phyloP scores from a whole-genome alignment of 92 coral and sea anemone genomes.

The Epizoanthus rinbou region DNA sequence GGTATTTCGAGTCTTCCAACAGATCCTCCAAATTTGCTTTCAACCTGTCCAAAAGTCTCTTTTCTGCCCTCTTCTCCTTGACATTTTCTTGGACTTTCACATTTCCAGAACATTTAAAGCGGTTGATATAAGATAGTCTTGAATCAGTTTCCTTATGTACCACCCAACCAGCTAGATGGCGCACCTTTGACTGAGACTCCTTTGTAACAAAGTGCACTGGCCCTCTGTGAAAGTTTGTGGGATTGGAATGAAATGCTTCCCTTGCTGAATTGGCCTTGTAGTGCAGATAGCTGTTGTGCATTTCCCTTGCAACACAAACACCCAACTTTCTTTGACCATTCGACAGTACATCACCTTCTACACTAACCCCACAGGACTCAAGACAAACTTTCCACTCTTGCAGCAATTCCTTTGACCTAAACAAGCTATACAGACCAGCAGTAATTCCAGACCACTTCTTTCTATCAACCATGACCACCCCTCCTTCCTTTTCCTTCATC shows the following conservation, averaged over 20 bases:
- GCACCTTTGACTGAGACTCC: too few relatives aligned
- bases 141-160: constrained; percentile 30
- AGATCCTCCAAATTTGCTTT: neutral
- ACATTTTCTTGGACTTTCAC: neutral
- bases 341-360: too few relatives aligned
- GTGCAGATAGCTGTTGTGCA: too few relatives aligned
- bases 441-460: constrained; percentile 27
- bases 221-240: too few relatives aligned
- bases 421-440: neutral
- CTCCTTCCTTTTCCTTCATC: too few relatives aligned
- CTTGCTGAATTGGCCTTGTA: too few relatives aligned
- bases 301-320: too few relatives aligned
- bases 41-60: constrained; percentile 13
- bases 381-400: constrained; percentile 12
- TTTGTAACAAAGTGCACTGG: too few relatives aligned
- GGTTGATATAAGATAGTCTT: constrained; percentile 33
- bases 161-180: too few relatives aligned
- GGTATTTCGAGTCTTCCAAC: constrained; percentile 29
- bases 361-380: neutral
- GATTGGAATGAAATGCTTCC: too few relatives aligned
- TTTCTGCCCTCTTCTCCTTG: constrained; percentile 15
- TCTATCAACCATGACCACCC: neutral
- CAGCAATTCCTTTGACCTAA: constrained; percentile 15
- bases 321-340: too few relatives aligned
- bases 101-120: constrained; percentile 36